Evolutionary conservation across 1,140 invertebrate species (phyloP), one percentile per base, ranked within the genome.

Genomic region (Habropoda laboriosa): DNA sequence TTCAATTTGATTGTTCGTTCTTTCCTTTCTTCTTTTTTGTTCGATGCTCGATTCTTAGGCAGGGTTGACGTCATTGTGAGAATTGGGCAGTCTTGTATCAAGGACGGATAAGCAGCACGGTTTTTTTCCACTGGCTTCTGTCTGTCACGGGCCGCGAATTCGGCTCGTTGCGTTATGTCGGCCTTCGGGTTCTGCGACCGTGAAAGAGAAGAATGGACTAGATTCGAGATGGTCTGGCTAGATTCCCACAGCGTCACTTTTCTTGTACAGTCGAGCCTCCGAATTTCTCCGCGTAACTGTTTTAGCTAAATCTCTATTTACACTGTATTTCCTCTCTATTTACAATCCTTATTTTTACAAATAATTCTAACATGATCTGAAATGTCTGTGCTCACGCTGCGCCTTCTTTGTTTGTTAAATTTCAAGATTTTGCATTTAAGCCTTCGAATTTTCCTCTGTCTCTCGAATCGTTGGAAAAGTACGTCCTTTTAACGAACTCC

Each of bases 101-200:
- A 76, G 49, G 61, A 55, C 61, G 61, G 73, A 68, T 68, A 68
- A 76, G 38, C 61, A 49, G 13, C 58, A 47, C 40, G 51, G 63
- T 67, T 66, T 76, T 76, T 68, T 76, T 67, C 72, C 72, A 57
- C 49, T 8, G 24, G 40, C 55, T 61, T 49, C n/a, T n/a, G 61
- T 49, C n/a, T n/a, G 61, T 49, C n/a, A 40, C 24, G 30, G 16
- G 8, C 18, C 32, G 55, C 30, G 18, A 68, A 40, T 67, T 67
- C 40, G n/a, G 8, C 32, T 57, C 12, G 30, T 73, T 32, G 24
- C 21, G 12, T 73, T 30, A 6, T 8, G 16, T n/a, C 40, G 30
- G 13, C 30, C 40, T 60, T 35, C 55, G 55, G 30, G 16, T 24
- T 18, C 6, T 21, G 21, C 7, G 40, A 45, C 55, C 30, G 27